Base-by-base conservation (phyloP, 2,113 vertebrate species). In the Reinhardtius hippoglossoides region DNA sequence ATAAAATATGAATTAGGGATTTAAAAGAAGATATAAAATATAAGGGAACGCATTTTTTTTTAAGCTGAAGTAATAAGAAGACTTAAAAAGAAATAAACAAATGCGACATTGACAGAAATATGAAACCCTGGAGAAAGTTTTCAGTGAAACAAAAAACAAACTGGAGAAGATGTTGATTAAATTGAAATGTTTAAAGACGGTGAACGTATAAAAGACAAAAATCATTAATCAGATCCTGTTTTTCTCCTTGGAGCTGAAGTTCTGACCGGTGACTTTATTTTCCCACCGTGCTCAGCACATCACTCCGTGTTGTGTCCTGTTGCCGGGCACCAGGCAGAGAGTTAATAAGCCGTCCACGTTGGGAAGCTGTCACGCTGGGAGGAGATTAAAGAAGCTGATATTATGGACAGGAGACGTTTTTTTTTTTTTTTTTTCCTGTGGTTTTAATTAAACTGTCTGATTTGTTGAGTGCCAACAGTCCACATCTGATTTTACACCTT, bases 401-500 rank as follows among this genome's bases (percentile, higher is more conserved):
- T 85, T 88, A 79, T 16, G 75, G 55, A 69, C 44, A 16, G 58
- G 24, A 66, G 65, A 26, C 15, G 64, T 71, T 69, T n/a, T 23
- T 23, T 23, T 1, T 50, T 52, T 18, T 0, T 61, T 0, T 40
- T 13, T 6, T 31, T 5, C 64, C 61, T 64, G 67, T 58, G 48
- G 71, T 44, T 91, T 86, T 91, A 86, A 92, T 93, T 86, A 90
- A 91, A 85, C 66, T 63, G 57, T 62, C 52, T 52, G 37, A 86
- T 71, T 71, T 61, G 74, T 66, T 75, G 58, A 59, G 62, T 68
- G 82, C 82, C 74, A 83, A 60, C 40, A 12, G 12, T 37, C 9
- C 35, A 9, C 9, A 2, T 37, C 35, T 37, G 35, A 50, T 23
- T n/a, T 46, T 55, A 74, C 46, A 60, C 75, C 23, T 42, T 14